Evolutionary conservation across 2,113 vertebrate species (phyloP), one percentile per base, ranked within the genome.

Genomic region (Zingel zingel): DNA sequence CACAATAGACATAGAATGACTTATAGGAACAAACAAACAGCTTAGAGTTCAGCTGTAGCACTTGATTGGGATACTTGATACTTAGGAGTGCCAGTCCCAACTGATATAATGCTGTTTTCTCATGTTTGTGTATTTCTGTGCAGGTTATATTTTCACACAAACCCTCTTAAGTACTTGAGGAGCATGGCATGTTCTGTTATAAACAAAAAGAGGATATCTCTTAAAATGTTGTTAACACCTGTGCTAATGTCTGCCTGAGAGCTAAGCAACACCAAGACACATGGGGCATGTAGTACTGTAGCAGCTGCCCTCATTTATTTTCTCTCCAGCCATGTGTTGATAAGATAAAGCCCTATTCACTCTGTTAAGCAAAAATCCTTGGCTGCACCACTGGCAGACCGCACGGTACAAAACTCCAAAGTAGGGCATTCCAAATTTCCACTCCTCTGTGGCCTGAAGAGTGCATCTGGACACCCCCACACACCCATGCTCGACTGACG

Each of bases 381-480:
- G 70, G 71, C 58, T 88, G 83, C 80, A 71, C 68, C 61, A 39
- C 74, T 73, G 81, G 78, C 85, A 83, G 81, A 23, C 56, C 16
- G 51, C 45, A 50, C 21, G 33, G 36, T 53, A 74, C 61, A 50
- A 76, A 84, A 73, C 9, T 27, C 27, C 45, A 88, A 91, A 89
- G 76, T 91, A 93, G 91, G 89, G 45, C 91, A 89, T 86, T 87
- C 54, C 11, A 27, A 78, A 43, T 91, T 51, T 72, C 45, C 51
- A 61, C 39, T 83, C 62, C 78, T 89, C 83, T 88, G 88, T 83
- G 82, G 74, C 85, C 91, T 21, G 36, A 73, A 65, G 66, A 84
- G 57, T 81, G 66, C 81, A 89, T 81, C 87, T 81, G 82, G 85
- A 88, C 80, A 77, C 88, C 72, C 78, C 77, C 84, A 39, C 82